Conservation (phyloP, 2,888 invertebrate genomes). For the Apocheima hispidaria region DNA sequence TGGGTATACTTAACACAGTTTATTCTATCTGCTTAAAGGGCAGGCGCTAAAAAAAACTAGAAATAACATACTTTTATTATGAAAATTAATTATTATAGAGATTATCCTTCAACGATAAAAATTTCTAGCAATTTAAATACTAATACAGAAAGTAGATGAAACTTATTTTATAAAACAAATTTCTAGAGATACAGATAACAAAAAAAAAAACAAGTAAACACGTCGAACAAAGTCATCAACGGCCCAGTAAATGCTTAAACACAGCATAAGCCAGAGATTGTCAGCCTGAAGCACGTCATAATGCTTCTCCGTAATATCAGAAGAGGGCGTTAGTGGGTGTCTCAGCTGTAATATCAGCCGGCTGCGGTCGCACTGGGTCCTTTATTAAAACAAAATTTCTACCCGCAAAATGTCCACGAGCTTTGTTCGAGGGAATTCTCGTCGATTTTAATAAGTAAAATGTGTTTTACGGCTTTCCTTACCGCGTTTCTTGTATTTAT, state of each 20-base stretch:
- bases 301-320: slow-evolving; percentile 80
- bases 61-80: too few relatives aligned
- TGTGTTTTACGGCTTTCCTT: slow-evolving; percentile 46
- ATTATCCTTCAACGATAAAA: too few relatives aligned
- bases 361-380: slow-evolving; percentile 72
- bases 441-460: slow-evolving; percentile 59
- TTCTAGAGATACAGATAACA: slow-evolving; percentile 4
- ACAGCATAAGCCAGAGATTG: slow-evolving; percentile 69
- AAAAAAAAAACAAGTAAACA: slow-evolving; percentile 39
- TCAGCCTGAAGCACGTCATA: slow-evolving; percentile 80
- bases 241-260: slow-evolving; percentile 57
- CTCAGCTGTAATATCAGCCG: slow-evolving; percentile 76
- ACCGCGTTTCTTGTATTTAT: slow-evolving; percentile 20
- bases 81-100: too few relatives aligned
- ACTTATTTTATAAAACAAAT: slow-evolving; percentile 2
- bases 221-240: slow-evolving; percentile 45
- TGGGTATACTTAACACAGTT: too few relatives aligned
- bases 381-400: slow-evolving; percentile 85
- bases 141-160: not conserved
- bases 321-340: slow-evolving; percentile 82
- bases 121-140: not conserved
- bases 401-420: slow-evolving; percentile 78
- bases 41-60: too few relatives aligned
- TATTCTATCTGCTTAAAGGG: too few relatives aligned
- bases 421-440: slow-evolving; percentile 58